Base-by-base conservation (phyloP, 2,113 vertebrate species). In the Anolis carolinensis region DNA sequence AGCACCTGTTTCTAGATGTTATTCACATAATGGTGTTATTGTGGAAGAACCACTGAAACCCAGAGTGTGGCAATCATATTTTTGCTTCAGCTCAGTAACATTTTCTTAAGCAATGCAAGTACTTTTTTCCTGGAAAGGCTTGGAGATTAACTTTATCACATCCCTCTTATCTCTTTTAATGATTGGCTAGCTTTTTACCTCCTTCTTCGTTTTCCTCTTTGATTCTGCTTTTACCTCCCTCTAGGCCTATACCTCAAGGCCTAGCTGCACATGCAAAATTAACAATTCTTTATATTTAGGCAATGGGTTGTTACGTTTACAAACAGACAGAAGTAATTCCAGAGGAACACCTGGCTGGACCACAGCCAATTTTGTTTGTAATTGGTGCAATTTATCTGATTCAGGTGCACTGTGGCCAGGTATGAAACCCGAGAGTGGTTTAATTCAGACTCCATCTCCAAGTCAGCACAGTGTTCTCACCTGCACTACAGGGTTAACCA, bases 371-470 rank as follows among this genome's bases (percentile, higher is more conserved):
- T 95, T 82, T 95, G 94, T 96, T 95, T 96, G 85, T 97, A 97
- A 97, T 94, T 94, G 93, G 95, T 97, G 94, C 95, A 92, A 96
- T 97, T 97, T 96, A 96, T 97, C 96, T 91, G 95, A 96, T 96
- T 95, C 93, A 99, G 99, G 98, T 97, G 97, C 98, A 96, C 97
- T 99, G 98, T 99, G 99, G 99, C 99, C 98, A 95, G 99, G 98
- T 97, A 97, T 99, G 96, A 99, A 99, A 97, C 97, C 98, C 94
- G 98, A 99, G 97, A 97, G 97, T 96, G 97, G 97, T 97, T 97
- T 98, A 97, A 97, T 98, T 95, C 98, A 98, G 96, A 96, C 97
- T 89, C 96, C 98, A 97, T 97, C 98, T 97, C 96, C 97, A 97
- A 98, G 97, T 96, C 97, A 98, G 97, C 97, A 97, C 96, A 98